Conservation (phyloP, 1,140 invertebrate genomes). For the Dufourea novaeangliae region DNA sequence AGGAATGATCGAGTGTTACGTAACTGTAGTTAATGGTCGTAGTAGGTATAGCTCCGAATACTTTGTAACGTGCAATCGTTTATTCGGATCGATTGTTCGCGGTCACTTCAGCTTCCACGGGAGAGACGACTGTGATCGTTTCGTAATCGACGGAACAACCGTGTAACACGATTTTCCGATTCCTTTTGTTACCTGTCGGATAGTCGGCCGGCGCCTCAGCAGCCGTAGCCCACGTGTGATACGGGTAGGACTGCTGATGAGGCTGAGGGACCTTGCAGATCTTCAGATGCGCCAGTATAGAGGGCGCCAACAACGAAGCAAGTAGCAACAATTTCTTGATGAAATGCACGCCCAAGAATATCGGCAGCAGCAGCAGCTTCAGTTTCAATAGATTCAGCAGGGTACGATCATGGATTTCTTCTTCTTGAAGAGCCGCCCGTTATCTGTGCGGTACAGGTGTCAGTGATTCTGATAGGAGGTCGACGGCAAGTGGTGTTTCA, state of each 20-base stretch:
- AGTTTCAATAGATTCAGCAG: constrained; percentile 85
- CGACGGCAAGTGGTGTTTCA: too few species aligned
- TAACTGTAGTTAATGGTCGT: constrained; percentile 25
- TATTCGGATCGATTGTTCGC: neutral
- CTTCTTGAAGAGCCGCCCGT: constrained; percentile 81
- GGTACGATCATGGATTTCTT: constrained; percentile 84
- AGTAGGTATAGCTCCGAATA: constrained; percentile 3
- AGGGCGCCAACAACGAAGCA: constrained; percentile 84
- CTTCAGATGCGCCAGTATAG: constrained; percentile 84
- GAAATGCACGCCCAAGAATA: constrained; percentile 85
- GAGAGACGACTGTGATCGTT: neutral
- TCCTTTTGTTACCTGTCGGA: constrained; percentile 73
- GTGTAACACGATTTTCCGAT: neutral
- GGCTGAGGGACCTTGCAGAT: constrained; percentile 83
- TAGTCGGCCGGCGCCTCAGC: constrained; percentile 77
- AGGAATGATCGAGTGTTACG: neutral
- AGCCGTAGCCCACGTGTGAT: constrained; percentile 73
- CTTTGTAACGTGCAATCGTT: neutral
- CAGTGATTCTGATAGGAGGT: too few species aligned
- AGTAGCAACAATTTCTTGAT: constrained; percentile 87
- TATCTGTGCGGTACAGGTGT: constrained; percentile 47
- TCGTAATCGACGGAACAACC: neutral
- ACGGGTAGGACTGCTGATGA: constrained; percentile 65
- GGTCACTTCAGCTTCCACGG: neutral
- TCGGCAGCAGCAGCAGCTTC: constrained; percentile 84